Evolutionary conservation across 2,113 vertebrate species (phyloP), one percentile per base, ranked within the genome.

Genomic region (Nerophis lumbriciformis): DNA sequence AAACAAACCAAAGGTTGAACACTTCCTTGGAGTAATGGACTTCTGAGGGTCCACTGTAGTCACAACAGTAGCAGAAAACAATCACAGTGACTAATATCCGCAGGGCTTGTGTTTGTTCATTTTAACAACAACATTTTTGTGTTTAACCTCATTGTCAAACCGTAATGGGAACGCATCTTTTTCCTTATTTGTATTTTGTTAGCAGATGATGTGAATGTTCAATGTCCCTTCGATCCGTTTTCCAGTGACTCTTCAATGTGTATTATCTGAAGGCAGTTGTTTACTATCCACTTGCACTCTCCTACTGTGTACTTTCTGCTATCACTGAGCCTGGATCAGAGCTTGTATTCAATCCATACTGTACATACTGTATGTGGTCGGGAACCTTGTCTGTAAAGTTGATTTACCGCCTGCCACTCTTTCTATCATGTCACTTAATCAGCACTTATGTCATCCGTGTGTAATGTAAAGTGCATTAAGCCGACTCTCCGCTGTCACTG

Each of bases 371-470:
- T 14, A 28, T 28, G 28, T 28, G 28, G 73, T 73, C 68, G 57
- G 28, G 63, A 76, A 61, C 48, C 62, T 12, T 57, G 54, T 71
- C 52, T 71, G 72, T 56, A 65, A 67, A 63, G 52, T 52, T 64
- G 47, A 49, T n/a, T 85, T 76, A 68, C 78, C 48, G 54, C 77
- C 42, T 57, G 48, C 52, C 70, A 51, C 13, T 69, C 54, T 75
- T 61, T 36, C 59, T 73, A 73, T 78, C 63, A 42, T 77, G 77
- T 71, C 72, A 61, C 69, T 67, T 83, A 74, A 78, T 74, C 77
- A 72, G 77, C 45, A 52, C 60, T 39, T 64, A 6, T 82, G 63
- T 67, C 54, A 4, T 55, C 14, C 61, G 38, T 66, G 63, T 6
- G 77, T 65, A 58, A 68, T 75, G 42, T 63, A 48, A 79, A 80